Percentiles rank a stretch among this genome's conserved stretches.
These are phyloP conservation scores for Dryococelus australis DNA, from an alignment of 2,888 invertebrate species.

Conservation along the genomic window DNA sequence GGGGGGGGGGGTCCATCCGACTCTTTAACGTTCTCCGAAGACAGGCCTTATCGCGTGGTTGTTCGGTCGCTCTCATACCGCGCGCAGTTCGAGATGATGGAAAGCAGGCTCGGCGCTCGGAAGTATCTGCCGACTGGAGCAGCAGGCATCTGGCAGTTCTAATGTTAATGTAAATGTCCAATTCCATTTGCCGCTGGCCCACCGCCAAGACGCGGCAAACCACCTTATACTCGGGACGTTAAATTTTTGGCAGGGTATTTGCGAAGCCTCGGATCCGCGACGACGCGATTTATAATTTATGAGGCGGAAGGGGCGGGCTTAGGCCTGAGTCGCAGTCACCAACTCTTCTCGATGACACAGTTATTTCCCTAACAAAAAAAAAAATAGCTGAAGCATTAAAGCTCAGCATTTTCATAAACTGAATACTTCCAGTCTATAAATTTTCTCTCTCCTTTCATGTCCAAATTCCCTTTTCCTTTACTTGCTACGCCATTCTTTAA, in stretches of 20 bases:
- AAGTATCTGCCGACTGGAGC: background rate
- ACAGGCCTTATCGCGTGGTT: background rate
- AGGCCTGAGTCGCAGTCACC: background rate
- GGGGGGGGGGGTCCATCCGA: too few species aligned
- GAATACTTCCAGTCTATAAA: background rate
- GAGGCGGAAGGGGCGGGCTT: background rate
- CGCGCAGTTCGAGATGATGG: background rate
- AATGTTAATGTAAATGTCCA: slow-evolving; percentile 26
- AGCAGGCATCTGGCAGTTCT: background rate
- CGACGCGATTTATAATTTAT: background rate
- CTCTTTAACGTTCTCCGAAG: too few species aligned
- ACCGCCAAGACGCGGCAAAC: background rate
- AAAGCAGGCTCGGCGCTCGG: background rate
- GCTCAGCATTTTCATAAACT: background rate
- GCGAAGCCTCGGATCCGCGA: background rate
- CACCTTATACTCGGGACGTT: slow-evolving; percentile 12
- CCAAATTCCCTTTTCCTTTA: background rate
- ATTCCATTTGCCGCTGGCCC: slow-evolving; percentile 11
- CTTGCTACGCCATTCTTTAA: background rate
- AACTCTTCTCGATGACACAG: background rate
- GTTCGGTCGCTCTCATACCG: background rate
- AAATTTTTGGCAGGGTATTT: background rate
- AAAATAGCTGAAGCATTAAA: background rate
- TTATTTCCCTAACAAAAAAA: background rate
- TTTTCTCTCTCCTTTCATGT: background rate